Base-by-base conservation (phyloP, 2,797 vertebrate genomes). In the Notoglanidium macrostoma region DNA sequence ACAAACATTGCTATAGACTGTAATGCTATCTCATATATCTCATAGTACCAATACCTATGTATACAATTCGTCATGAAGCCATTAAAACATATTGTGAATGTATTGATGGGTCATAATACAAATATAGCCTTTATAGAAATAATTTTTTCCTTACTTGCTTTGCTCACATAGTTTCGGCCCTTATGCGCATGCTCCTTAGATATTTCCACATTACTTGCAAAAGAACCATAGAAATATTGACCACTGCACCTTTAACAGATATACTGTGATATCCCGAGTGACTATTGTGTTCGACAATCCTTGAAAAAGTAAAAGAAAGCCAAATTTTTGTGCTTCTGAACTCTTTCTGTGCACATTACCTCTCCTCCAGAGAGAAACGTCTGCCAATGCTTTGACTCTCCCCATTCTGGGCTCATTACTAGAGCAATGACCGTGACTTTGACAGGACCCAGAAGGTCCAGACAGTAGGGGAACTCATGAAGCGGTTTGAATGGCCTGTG, bases 381-480 rank as follows among this genome's bases (percentile, higher is more conserved):
- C 73, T 86, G 86, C 59, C 88, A 87, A 61, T 57, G 54, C 59
- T 81, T 88, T 85, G 72, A 78, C 83, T 85, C 84, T 79, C 32
- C 40, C 84, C 57, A 83, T 85, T 79, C 87, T 40, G 70, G 84
- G 70, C 76, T 49, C 40, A 78, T 88, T 87, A 92, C 84, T 86
- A 85, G 51, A 83, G 65, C 88, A 91, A 83, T 91, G 92, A 92
- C 92, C 90, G 85, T 65, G 86, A 90, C 72, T 88, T 59, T 92
- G 89, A 90, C 89, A 88, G 90, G 84, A 49, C 65, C 83, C 87
- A 94, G 89, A 91, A 87, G 90, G 89, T 84, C 72, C 10, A 77
- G 79, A 92, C 91, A 90, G 90, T 91, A 89, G 88, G 90, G 67
- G 87, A 92, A 93, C 80, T 77, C 81, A 90, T 89, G 84, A 90